phyloP scores from a whole-genome alignment of 1,140 invertebrate genomes.

The Listronotus oregonensis region DNA sequence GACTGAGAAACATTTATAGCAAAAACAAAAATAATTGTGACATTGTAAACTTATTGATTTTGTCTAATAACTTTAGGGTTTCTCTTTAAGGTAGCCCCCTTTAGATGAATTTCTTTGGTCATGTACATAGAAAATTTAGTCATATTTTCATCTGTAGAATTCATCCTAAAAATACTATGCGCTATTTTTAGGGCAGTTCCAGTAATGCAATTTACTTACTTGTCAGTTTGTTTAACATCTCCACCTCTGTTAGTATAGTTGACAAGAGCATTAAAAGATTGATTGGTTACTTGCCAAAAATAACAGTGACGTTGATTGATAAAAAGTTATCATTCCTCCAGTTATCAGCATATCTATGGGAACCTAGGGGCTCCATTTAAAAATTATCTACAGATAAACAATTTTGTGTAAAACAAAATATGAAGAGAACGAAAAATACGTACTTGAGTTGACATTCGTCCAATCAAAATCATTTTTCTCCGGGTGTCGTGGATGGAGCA shows the following conservation, averaged over 20 bases:
- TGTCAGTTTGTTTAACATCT: slow-evolving; percentile 70
- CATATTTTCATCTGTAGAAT: too few species aligned
- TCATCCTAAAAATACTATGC: too few species aligned
- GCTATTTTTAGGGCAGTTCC: too few species aligned
- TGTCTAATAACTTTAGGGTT: too few species aligned
- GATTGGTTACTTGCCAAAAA: slow-evolving; percentile 93
- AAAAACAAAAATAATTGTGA: too few species aligned
- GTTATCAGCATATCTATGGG: slow-evolving; percentile 92
- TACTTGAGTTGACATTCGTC: slow-evolving; percentile 84
- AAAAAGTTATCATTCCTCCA: slow-evolving; percentile 80
- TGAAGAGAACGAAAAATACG: background rate
- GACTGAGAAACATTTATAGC: too few species aligned
- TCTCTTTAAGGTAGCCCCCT: too few species aligned
- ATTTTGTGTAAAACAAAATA: too few species aligned
- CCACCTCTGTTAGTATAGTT: slow-evolving; percentile 92
- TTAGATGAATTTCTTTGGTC: too few species aligned
- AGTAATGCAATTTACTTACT: slow-evolving; percentile 56
- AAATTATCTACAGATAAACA: too few species aligned
- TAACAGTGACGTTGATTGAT: slow-evolving; percentile 79
- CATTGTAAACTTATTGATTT: too few species aligned
- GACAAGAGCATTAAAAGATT: slow-evolving; percentile 92
- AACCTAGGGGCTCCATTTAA: slow-evolving; percentile 57
- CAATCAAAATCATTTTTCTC: slow-evolving; percentile 79
- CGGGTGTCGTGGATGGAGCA: slow-evolving; percentile 85
- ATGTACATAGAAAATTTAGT: too few species aligned